phyloP scores from a whole-genome alignment of 2,113 vertebrate genomes.

The Aleadryas rufinucha region DNA sequence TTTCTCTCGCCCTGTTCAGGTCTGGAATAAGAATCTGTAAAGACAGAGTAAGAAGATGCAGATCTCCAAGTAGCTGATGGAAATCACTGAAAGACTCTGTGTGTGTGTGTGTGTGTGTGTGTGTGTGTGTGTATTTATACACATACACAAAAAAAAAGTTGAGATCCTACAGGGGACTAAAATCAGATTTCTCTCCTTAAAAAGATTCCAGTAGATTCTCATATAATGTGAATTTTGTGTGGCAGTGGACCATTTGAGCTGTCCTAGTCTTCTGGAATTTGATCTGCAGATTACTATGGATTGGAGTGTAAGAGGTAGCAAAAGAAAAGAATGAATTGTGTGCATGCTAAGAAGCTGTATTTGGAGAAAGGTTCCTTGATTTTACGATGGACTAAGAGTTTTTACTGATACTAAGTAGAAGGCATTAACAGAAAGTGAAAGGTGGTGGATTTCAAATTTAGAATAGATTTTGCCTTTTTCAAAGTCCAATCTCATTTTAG shows the following conservation, averaged over 20 bases:
- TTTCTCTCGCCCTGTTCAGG: not conserved
- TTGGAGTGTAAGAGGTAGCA: not conserved
- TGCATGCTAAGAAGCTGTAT: not conserved
- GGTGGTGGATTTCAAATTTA: not conserved
- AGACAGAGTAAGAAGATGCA: not conserved
- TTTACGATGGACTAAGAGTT: not conserved
- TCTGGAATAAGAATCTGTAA: not conserved
- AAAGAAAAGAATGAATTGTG: not conserved
- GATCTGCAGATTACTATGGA: not conserved
- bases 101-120: no score
- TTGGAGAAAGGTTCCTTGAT: not conserved
- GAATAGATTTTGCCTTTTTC: not conserved
- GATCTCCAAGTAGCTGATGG: not conserved
- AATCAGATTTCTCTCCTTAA: not conserved
- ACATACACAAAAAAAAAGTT: not conserved
- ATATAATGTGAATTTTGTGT: not conserved
- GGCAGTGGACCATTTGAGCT: not conserved
- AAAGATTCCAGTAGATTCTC: not conserved
- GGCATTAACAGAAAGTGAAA: not conserved
- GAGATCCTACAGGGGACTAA: not conserved
- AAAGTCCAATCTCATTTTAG: not conserved
- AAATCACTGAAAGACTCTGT: not conserved
- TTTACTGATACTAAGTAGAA: not conserved
- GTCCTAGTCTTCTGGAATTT: not conserved
- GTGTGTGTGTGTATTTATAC: fast-evolving